Evolutionary conservation across 2,888 invertebrate species (phyloP).

Genomic region (Isoperla grammatica): DNA sequence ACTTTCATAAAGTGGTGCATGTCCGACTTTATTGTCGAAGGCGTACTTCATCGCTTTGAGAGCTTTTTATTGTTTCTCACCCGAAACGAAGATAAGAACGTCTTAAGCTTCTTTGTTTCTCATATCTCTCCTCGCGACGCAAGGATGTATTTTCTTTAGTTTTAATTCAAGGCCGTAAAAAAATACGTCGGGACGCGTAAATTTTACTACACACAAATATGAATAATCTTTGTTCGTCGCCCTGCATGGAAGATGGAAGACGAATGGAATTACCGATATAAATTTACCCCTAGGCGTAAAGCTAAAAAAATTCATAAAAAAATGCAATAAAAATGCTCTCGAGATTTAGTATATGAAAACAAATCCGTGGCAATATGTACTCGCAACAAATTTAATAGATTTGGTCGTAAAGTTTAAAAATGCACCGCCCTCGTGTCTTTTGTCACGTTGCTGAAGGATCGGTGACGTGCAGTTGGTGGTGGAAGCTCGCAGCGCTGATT

Average conservation of each 20-base stretch:
- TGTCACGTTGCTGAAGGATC: background rate
- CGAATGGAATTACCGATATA: slow-evolving; percentile 16
- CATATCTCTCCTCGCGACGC: background rate
- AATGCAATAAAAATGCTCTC: slow-evolving; percentile 12
- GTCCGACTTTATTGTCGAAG: slow-evolving; percentile 11
- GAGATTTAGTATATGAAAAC: background rate
- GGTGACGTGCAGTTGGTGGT: background rate
- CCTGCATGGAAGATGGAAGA: background rate
- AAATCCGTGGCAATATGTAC: slow-evolving; percentile 1
- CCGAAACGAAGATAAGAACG: slow-evolving; percentile 12
- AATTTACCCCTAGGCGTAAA: slow-evolving; percentile 4
- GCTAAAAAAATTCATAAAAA: slow-evolving; percentile 16
- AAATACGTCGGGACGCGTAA: slow-evolving; percentile 6
- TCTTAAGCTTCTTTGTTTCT: slow-evolving; percentile 7
- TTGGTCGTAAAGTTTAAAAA: slow-evolving; percentile 12
- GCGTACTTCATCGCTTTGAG: slow-evolving; percentile 11
- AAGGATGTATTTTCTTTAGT: background rate
- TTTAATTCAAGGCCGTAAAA: slow-evolving; percentile 15
- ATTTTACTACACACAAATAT: slow-evolving; percentile 10
- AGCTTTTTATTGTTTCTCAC: slow-evolving; percentile 7
- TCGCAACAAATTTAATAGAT: background rate
- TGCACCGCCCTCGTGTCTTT: background rate
- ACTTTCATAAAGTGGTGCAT: background rate
- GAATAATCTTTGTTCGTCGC: slow-evolving; percentile 13
- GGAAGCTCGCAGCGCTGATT: too few species aligned